Conservation (phyloP, 1,140 invertebrate genomes). For the Zaprionus africanus region DNA sequence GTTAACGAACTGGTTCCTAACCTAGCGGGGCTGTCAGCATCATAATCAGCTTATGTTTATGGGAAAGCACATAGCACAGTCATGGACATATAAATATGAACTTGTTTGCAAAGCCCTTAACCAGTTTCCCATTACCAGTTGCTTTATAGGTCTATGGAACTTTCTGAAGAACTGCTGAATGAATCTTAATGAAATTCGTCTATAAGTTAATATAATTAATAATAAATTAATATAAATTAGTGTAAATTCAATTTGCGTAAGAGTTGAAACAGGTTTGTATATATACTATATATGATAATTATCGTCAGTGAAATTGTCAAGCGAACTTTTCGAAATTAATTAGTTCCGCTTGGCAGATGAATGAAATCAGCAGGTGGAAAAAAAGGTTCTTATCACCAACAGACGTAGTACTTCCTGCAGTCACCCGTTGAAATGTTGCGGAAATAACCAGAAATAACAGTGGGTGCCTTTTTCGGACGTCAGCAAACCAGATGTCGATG, state of each 20-base stretch:
- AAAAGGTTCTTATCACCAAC: constrained; percentile 15
- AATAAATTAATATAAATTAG: constrained; percentile 10
- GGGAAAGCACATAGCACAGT: background rate
- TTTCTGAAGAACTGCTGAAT: background rate
- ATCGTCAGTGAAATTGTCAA: background rate
- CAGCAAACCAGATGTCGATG: constrained; percentile 22
- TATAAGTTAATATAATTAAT: constrained; percentile 20
- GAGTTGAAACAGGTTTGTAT: constrained; percentile 2
- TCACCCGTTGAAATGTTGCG: constrained; percentile 11
- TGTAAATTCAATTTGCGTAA: background rate
- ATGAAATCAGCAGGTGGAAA: constrained; percentile 11
- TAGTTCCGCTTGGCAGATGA: constrained; percentile 15
- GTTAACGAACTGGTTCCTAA: background rate
- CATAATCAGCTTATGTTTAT: constrained; percentile 15
- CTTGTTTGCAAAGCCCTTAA: constrained; percentile 1
- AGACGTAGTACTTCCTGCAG: constrained; percentile 24
- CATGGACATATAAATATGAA: background rate
- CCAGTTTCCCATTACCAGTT: background rate
- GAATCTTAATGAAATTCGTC: background rate
- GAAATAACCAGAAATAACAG: constrained; percentile 38
- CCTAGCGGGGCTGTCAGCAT: background rate
- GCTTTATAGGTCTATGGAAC: background rate
- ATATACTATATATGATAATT: background rate
- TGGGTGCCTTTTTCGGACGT: constrained; percentile 13
- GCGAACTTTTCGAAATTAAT: background rate